Evolutionary conservation across 2,888 invertebrate genomes (phyloP).

Genomic region (Eupithecia vulgata): DNA sequence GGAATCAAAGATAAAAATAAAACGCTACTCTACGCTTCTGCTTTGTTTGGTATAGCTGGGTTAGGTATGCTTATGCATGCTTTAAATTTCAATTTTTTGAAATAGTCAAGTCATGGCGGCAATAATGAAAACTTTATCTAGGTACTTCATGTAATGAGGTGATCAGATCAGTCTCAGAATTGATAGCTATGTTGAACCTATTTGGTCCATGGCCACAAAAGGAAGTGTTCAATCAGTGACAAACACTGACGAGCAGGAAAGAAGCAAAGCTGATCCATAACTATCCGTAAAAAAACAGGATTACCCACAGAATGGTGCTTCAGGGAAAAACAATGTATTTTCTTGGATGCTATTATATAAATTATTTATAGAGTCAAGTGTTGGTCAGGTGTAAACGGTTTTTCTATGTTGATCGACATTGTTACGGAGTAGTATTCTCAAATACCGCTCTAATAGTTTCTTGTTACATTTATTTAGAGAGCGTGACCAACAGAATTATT

Average conservation of each 20-base stretch:
- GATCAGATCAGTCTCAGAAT: background rate
- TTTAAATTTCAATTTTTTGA: background rate
- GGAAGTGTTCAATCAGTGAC: background rate
- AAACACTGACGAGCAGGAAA: background rate
- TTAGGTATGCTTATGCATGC: background rate
- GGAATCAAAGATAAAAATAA: conserved; percentile 6
- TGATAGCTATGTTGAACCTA: background rate
- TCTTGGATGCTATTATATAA: conserved; percentile 36
- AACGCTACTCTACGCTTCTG: background rate
- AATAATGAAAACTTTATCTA: background rate
- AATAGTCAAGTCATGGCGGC: background rate
- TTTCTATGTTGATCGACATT: conserved; percentile 11
- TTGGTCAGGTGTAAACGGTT: conserved; percentile 24
- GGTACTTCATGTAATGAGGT: too few species aligned
- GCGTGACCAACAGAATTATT: conserved; percentile 7
- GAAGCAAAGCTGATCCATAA: conserved; percentile 14
- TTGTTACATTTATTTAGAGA: background rate
- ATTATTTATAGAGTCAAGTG: conserved; percentile 2
- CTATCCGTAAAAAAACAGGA: conserved; percentile 20
- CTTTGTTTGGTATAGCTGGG: background rate
- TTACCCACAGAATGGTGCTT: conserved; percentile 29
- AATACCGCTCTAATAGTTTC: conserved; percentile 4
- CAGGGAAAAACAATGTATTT: conserved; percentile 40
- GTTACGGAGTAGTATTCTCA: background rate
- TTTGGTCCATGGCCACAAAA: background rate